Percentiles rank a stretch among this genome's conserved stretches.
Evolutionary conservation across 92 coral and sea anemone species (phyloP).

Genomic region (Porites divaricata): DNA sequence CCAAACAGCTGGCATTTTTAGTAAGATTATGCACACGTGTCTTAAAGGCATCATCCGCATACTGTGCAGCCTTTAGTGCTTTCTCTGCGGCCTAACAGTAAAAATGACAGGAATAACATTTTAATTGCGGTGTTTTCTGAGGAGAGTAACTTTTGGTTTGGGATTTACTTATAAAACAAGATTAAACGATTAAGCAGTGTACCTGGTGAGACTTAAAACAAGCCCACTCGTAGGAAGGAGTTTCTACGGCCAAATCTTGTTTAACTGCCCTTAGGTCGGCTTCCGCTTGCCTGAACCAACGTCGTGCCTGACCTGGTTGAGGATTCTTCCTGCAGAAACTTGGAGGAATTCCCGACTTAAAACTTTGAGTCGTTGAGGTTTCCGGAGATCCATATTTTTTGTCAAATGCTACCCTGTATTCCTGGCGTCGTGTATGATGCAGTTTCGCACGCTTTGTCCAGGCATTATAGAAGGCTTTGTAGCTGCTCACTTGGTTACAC

Average conservation of each 20-base stretch:
- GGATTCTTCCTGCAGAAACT: conserved; percentile 60
- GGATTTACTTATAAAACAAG: no score
- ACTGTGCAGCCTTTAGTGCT: conserved; percentile 84
- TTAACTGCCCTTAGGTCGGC: conserved; percentile 71
- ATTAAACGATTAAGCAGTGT: no score
- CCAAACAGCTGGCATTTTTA: conserved; percentile 39
- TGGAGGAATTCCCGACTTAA: conserved; percentile 20
- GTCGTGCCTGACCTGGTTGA: conserved; percentile 76
- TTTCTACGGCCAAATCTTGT: conserved; percentile 36
- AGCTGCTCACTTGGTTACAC: not conserved
- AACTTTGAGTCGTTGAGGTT: not conserved
- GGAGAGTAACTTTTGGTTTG: no score
- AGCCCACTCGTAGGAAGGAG: conserved; percentile 73
- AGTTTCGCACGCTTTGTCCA: conserved; percentile 36
- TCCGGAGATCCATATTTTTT: not conserved
- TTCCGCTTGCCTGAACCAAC: conserved; percentile 83
- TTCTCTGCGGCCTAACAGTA: conserved; percentile 78
- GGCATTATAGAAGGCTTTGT: not conserved
- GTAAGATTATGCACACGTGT: conserved; percentile 56
- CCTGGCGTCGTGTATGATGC: conserved; percentile 24
- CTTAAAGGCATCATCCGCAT: conserved; percentile 58
- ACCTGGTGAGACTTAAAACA: conserved; percentile 91
- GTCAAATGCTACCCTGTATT: not conserved
- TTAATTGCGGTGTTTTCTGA: no score
- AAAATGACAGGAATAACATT: not conserved